Conservation (phyloP, 35 echinoderm and acorn worm genomes). For the Apostichopus californicus region DNA sequence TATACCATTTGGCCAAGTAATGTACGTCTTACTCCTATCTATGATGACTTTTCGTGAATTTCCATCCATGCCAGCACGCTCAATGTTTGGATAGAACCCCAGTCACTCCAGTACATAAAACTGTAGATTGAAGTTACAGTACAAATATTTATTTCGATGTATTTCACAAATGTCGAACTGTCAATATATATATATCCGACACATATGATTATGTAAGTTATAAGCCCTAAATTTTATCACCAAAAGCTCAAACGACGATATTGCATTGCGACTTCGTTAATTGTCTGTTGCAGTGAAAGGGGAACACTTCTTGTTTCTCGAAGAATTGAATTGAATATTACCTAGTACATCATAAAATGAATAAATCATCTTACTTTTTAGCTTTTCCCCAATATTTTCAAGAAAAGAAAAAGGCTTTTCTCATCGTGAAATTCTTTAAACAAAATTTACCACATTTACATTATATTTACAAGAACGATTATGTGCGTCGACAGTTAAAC, state of each 20-base stretch:
- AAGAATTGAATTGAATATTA: constrained; percentile 5
- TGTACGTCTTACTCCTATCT: background rate
- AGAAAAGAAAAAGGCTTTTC: too few species aligned
- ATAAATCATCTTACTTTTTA: too few species aligned
- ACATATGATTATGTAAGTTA: too few species aligned
- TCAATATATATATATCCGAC: too few species aligned
- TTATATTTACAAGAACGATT: too few species aligned
- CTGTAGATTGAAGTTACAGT: constrained; percentile 17
- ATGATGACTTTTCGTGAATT: constrained; percentile 52
- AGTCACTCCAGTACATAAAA: constrained; percentile 94
- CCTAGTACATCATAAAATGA: too few species aligned
- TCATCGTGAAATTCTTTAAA: too few species aligned
- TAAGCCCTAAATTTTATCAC: too few species aligned
- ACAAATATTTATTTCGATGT: background rate
- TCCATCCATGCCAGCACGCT: constrained; percentile 96
- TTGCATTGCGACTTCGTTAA: constrained; percentile 22
- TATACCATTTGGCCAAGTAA: constrained; percentile 94
- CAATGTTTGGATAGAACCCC: constrained; percentile 76
- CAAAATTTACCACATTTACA: too few species aligned
- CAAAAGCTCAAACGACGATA: constrained; percentile 64
- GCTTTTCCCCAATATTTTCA: too few species aligned
- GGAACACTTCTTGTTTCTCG: constrained; percentile 39
- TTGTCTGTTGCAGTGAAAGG: background rate
- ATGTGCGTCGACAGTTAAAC: too few species aligned
- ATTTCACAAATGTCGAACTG: too few species aligned